Percentiles rank a stretch among this genome's conserved stretches.
phyloP scores from a whole-genome alignment of 2,888 invertebrate species.

The Tinea pellionella region DNA sequence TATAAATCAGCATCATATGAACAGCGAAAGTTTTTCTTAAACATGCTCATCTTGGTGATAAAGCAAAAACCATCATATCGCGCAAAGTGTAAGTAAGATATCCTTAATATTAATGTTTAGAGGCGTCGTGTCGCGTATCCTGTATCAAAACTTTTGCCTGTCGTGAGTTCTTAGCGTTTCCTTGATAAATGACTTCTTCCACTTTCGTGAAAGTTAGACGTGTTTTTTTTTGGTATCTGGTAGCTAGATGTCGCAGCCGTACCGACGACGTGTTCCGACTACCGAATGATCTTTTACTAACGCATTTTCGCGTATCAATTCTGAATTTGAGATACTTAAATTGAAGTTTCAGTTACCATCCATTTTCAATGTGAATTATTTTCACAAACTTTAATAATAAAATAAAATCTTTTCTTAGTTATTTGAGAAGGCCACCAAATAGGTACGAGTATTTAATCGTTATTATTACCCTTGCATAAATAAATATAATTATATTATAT shows the following conservation, averaged over 20 bases:
- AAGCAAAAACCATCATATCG: slow-evolving; percentile 39
- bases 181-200: slow-evolving; percentile 66
- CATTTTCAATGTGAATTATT: neutral
- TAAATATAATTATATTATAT: no score
- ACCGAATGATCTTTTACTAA: slow-evolving; percentile 25
- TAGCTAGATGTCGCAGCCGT: slow-evolving; percentile 32
- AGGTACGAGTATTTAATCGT: no score
- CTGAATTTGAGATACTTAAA: slow-evolving; percentile 1
- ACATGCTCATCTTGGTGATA: slow-evolving; percentile 35
- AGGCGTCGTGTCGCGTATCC: slow-evolving; percentile 55
- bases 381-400: neutral
- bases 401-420: neutral
- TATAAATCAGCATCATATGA: neutral
- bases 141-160: slow-evolving; percentile 64
- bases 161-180: slow-evolving; percentile 63
- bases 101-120: slow-evolving; percentile 66
- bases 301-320: neutral
- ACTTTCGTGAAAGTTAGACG: slow-evolving; percentile 54
- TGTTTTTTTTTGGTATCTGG: slow-evolving; percentile 39
- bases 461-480: no score
- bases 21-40: neutral
- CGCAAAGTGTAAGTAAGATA: slow-evolving; percentile 34
- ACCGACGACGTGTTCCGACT: slow-evolving; percentile 11
- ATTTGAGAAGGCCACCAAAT: no score
- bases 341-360: neutral